Base-by-base conservation (phyloP, 64 coral and sea anemone species). In the Montipora cactus region DNA sequence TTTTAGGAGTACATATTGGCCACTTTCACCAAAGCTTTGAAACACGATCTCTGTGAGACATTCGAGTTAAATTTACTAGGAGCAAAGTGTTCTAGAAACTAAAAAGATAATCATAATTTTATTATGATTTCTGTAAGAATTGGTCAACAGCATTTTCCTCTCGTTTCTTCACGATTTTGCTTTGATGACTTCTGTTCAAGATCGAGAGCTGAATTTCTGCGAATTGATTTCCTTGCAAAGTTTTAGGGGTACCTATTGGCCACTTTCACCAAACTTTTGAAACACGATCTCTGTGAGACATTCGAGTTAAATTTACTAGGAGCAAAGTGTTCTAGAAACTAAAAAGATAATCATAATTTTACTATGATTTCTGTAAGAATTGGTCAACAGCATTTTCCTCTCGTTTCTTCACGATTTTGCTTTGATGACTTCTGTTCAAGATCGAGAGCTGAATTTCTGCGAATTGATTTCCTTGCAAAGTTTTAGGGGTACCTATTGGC, bases 121-220 rank as follows among this genome's bases (percentile, higher is more conserved):
- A 18, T 14, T 14, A 9, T 67, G 11, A 67, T 67, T 13, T 9
- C 15, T 0, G n/a, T 53, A 21, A n/a, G 7, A 5, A 66, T 45
- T 84, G 1, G 18, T 86, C 47, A 50, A 21, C 82, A 86, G 9
- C 82, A 86, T 4, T 72, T 86, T 22, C 14, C 3, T 64, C 48
- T 72, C 11, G 5, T 4, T 3, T 20, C 47, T 10, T 84, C 1
- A 47, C 16, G 12, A 10, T 2, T 25, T 49, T 13, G 14, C 12
- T 7, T 84, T 5, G 16, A n/a, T 72, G 82, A 71, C 47, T 61
- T 23, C 46, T 92, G 58, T 49, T 95, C 89, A 59, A 99, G 84
- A 78, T 99, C 80, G 53, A 99, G 15, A 9, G 84, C 92, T 21
- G 80, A 73, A 12, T 14, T 44, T 58, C 79, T 85, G 62, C 92